Evolutionary conservation across 2,113 vertebrate species (phyloP).

Genomic region (Muntiacus muntjak): DNA sequence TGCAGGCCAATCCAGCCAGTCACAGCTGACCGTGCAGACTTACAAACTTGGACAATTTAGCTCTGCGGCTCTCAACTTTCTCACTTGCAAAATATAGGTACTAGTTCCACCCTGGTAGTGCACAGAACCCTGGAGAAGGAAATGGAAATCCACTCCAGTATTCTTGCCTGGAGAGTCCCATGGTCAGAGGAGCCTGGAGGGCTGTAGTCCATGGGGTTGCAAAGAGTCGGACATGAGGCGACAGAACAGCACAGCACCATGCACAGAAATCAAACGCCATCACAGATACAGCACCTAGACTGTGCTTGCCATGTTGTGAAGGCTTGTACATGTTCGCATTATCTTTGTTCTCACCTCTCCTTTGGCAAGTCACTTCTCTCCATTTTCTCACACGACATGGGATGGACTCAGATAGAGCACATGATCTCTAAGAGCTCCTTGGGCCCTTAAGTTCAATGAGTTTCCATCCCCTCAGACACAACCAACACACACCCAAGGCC

Average conservation of each 20-base stretch:
- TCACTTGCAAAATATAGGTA: neutral
- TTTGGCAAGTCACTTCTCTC: neutral
- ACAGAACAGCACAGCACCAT: neutral
- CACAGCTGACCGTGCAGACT: fast-evolving
- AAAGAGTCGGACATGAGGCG: neutral
- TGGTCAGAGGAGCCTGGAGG: neutral
- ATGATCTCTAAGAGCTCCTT: neutral
- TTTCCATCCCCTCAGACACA: neutral
- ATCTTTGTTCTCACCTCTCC: neutral
- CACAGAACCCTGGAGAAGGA: neutral
- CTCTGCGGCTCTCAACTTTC: neutral
- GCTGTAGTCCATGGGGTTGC: neutral
- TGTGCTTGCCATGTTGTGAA: neutral
- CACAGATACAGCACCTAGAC: neutral
- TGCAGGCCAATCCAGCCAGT: neutral
- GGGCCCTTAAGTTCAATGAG: neutral
- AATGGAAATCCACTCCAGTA: neutral
- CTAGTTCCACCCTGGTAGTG: too few species aligned
- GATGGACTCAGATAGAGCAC: neutral
- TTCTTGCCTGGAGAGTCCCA: neutral
- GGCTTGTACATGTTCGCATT: neutral
- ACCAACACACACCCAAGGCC: neutral
- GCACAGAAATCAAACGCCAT: neutral
- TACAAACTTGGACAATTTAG: neutral
- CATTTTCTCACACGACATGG: neutral